A percentile compares a stretch with the other conserved stretches of the same genome.
These are phyloP conservation scores for Pseudomyrmex sp. DNA, from an alignment of 1,140 invertebrate genomes.

Conservation along the genomic window DNA sequence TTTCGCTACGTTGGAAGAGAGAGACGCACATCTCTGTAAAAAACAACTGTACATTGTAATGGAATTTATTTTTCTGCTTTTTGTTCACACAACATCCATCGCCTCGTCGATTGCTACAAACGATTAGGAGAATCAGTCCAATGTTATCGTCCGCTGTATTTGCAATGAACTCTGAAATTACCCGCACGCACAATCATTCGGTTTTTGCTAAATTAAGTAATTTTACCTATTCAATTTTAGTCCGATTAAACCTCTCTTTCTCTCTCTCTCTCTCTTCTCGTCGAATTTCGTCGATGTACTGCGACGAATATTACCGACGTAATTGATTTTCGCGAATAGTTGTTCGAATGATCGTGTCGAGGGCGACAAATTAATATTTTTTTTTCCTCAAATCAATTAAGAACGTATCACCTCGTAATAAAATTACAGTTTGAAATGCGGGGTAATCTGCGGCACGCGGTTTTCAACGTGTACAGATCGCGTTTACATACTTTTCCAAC, in stretches of 20 bases:
- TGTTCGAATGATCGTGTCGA: background rate
- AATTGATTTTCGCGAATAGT: conserved; percentile 22
- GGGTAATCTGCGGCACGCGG: too few species aligned
- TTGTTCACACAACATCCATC: background rate
- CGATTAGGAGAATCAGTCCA: background rate
- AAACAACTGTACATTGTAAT: too few species aligned
- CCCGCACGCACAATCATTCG: conserved; percentile 12
- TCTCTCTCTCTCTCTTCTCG: too few species aligned
- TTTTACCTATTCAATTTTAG: conserved; percentile 40
- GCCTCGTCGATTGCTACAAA: background rate
- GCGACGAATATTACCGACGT: background rate
- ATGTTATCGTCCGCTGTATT: background rate
- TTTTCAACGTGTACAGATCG: background rate
- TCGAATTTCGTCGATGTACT: background rate
- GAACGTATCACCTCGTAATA: background rate
- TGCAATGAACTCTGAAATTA: conserved; percentile 34
- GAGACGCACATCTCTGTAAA: too few species aligned
- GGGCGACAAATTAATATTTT: background rate
- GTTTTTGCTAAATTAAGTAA: conserved; percentile 50
- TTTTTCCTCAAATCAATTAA: background rate
- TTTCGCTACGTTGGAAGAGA: too few species aligned
- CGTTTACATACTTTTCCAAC: background rate
- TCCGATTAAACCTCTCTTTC: background rate
- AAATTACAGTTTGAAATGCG: background rate
- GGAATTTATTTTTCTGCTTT: conserved; percentile 7